phyloP scores from a whole-genome alignment of 2,888 invertebrate species.

The Gonocerus acuteangulatus region DNA sequence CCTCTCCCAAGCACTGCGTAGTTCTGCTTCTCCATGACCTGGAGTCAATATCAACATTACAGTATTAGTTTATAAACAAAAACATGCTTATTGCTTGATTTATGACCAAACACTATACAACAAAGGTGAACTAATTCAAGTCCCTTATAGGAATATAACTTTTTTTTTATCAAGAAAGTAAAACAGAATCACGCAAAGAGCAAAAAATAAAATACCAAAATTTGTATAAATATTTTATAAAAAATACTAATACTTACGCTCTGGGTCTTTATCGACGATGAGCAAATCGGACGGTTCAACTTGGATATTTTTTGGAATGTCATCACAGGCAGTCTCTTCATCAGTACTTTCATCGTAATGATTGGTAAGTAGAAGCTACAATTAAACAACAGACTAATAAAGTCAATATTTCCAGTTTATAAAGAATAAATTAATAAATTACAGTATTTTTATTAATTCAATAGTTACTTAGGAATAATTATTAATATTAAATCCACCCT shows the following conservation, averaged over 20 bases:
- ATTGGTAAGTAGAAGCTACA: background rate
- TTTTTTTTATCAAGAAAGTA: too few species aligned
- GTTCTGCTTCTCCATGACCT: slow-evolving; percentile 49
- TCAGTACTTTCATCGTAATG: slow-evolving; percentile 10
- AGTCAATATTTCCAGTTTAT: too few species aligned
- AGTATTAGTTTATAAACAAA: background rate
- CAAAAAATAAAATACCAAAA: background rate
- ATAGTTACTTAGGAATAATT: too few species aligned
- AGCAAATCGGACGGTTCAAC: slow-evolving; percentile 10
- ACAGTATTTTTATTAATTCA: too few species aligned
- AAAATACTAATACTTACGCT: slow-evolving; percentile 21
- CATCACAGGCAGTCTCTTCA: slow-evolving; percentile 3
- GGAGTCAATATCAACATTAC: background rate
- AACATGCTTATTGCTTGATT: too few species aligned
- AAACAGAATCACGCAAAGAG: too few species aligned
- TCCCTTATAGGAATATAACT: too few species aligned
- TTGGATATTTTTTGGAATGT: slow-evolving; percentile 10
- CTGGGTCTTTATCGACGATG: slow-evolving; percentile 21
- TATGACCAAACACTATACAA: too few species aligned
- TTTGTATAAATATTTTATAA: background rate
- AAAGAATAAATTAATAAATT: too few species aligned
- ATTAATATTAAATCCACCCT: too few species aligned
- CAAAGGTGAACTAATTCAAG: too few species aligned
- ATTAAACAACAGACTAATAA: too few species aligned
- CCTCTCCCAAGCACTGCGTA: slow-evolving; percentile 56